phyloP scores from a whole-genome alignment of 2,888 invertebrate genomes.

The Anorthoa munda region DNA sequence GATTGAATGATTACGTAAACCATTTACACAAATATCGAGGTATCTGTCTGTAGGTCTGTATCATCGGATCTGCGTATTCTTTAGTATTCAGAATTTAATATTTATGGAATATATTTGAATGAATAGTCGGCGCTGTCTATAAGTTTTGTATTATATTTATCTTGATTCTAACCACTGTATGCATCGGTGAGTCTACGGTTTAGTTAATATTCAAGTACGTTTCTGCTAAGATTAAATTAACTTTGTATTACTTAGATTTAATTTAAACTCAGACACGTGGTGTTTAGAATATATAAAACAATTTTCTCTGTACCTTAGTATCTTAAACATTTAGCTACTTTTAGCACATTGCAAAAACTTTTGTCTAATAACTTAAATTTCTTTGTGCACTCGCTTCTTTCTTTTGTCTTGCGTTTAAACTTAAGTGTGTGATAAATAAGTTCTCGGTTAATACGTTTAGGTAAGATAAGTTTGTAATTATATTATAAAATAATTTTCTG shows the following conservation, averaged over 20 bases:
- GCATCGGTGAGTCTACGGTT: not conserved
- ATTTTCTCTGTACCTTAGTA: slow-evolving; percentile 9
- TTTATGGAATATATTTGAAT: slow-evolving; percentile 38
- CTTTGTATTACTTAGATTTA: slow-evolving; percentile 25
- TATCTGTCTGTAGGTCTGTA: slow-evolving; percentile 4
- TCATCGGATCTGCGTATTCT: slow-evolving; percentile 14
- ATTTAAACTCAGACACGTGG: slow-evolving; percentile 1
- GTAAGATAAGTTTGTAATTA: slow-evolving; percentile 11
- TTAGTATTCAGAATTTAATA: slow-evolving; percentile 20
- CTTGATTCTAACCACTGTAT: not conserved
- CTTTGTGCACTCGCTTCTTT: slow-evolving; percentile 20
- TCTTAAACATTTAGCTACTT: slow-evolving; percentile 37
- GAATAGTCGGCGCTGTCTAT: not conserved
- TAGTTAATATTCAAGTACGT: slow-evolving; percentile 17
- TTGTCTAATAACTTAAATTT: slow-evolving; percentile 43
- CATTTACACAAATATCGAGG: slow-evolving; percentile 12
- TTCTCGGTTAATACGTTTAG: slow-evolving; percentile 29
- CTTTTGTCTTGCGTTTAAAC: slow-evolving; percentile 37
- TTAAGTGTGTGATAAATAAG: slow-evolving; percentile 52
- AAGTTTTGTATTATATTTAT: not conserved
- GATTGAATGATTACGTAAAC: slow-evolving; percentile 57
- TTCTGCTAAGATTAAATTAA: slow-evolving; percentile 3
- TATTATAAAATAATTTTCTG: slow-evolving; percentile 8
- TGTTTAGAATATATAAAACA: slow-evolving; percentile 6
- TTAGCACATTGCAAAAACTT: slow-evolving; percentile 41